Conservation (phyloP, 2,888 invertebrate species). For the Cheilosia variabilis region DNA sequence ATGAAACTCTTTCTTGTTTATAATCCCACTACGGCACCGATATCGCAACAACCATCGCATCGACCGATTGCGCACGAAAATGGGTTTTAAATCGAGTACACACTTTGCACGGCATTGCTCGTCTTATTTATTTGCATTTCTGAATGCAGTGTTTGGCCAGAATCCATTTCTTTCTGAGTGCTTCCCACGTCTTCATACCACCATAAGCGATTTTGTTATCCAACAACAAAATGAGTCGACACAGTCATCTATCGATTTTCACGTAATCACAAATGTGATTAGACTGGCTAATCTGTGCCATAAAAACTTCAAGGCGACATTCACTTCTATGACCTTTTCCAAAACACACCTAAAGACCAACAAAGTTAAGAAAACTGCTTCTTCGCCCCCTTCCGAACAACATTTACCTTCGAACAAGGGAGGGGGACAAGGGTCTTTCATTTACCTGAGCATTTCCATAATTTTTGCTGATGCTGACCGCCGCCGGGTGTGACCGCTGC, state of each 20-base stretch:
- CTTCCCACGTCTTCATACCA: constrained; percentile 3
- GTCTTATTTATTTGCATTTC: constrained; percentile 60
- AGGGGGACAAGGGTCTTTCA: background rate
- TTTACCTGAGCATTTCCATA: constrained; percentile 78
- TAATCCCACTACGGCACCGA: background rate
- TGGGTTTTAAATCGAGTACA: constrained; percentile 33
- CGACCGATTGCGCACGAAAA: background rate
- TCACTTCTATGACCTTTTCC: constrained; percentile 59
- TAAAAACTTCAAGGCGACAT: background rate
- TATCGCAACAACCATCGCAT: background rate
- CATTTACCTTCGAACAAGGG: background rate
- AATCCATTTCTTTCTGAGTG: background rate
- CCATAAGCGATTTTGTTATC: constrained; percentile 22
- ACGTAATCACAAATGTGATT: constrained; percentile 24
- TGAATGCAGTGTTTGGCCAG: constrained; percentile 2
- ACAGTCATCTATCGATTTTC: constrained; percentile 59
- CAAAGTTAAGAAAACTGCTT: background rate
- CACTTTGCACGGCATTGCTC: constrained; percentile 43
- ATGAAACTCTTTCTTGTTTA: constrained; percentile 12
- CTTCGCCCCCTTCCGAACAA: background rate
- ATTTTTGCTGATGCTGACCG: constrained; percentile 70
- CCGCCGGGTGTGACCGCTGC: constrained; percentile 55
- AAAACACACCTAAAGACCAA: constrained; percentile 8
- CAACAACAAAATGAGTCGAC: constrained; percentile 23
- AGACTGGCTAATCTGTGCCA: background rate